Percentiles rank a stretch among this genome's conserved stretches.
These are phyloP conservation scores for Drosophila sordidapex DNA, from an alignment of 2,888 invertebrate genomes.

Conservation along the genomic window DNA sequence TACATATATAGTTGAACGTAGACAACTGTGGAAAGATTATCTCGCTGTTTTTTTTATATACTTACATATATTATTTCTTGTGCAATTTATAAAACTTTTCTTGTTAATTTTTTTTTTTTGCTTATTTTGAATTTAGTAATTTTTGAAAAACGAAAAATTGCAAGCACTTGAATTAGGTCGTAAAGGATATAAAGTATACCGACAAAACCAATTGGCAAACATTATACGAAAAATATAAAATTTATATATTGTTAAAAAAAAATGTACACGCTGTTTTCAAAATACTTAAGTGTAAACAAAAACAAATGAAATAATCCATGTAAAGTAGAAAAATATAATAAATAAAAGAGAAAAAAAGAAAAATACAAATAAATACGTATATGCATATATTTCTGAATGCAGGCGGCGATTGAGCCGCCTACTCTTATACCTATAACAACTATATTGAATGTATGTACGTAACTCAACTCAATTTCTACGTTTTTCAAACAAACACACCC, in stretches of 20 bases:
- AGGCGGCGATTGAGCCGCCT: conserved; percentile 23
- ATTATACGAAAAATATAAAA: conserved; percentile 41
- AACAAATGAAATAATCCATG: conserved; percentile 57
- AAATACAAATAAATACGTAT: conserved; percentile 25
- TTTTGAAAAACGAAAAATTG: conserved; percentile 39
- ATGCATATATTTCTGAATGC: conserved; percentile 49
- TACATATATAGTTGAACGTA: neutral
- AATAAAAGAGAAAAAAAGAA: conserved; percentile 24
- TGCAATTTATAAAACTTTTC: conserved; percentile 51
- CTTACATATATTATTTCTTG: conserved; percentile 53
- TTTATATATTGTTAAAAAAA: conserved; percentile 64
- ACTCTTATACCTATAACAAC: conserved; percentile 47
- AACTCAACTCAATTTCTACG: conserved; percentile 74
- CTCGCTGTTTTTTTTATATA: conserved; percentile 41
- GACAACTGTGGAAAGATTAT: conserved; percentile 11
- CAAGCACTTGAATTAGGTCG: conserved; percentile 66
- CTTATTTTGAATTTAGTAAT: conserved; percentile 17
- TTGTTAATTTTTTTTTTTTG: conserved; percentile 24
- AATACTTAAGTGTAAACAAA: conserved; percentile 46
- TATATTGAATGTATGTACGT: conserved; percentile 77
- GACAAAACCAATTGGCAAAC: conserved; percentile 71
- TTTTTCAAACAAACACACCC: conserved; percentile 35
- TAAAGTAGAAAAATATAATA: conserved; percentile 65
- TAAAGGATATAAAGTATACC: conserved; percentile 84
- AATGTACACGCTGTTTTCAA: conserved; percentile 55